phyloP scores from a whole-genome alignment of 2,888 invertebrate genomes.

The Pogonocherus hispidulus region DNA sequence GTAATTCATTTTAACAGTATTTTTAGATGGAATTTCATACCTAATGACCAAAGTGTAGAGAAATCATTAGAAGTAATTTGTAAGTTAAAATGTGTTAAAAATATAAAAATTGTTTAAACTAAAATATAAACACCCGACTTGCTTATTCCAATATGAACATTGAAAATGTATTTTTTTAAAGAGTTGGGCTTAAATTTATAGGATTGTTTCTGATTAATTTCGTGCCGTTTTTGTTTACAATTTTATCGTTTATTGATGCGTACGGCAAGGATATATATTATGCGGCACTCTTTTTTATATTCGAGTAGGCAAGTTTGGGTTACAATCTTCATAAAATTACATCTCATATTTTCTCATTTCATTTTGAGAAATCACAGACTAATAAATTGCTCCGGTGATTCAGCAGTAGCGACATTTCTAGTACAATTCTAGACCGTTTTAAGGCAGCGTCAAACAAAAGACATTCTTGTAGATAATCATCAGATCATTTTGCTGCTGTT shows the following conservation, averaged over 20 bases:
- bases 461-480: conserved; percentile 28
- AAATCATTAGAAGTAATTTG: neutral
- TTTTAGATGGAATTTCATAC: neutral
- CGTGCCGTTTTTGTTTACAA: too few species aligned
- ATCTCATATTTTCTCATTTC: conserved; percentile 1
- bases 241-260: too few species aligned
- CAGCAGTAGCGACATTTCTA: conserved; percentile 21
- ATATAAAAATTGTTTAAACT: conserved; percentile 29
- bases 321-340: neutral
- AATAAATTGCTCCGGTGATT: conserved; percentile 18
- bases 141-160: conserved; percentile 1
- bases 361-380: conserved; percentile 1
- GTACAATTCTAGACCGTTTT: conserved; percentile 25
- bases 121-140: conserved; percentile 10
- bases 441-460: conserved; percentile 27
- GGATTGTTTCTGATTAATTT: too few species aligned
- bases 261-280: too few species aligned
- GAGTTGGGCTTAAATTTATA: too few species aligned
- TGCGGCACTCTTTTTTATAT: too few species aligned
- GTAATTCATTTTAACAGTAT: neutral
- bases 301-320: conserved; percentile 14
- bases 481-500: conserved; percentile 21
- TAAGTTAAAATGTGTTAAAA: conserved; percentile 16
- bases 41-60: neutral
- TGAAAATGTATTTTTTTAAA: too few species aligned